Percentiles rank a stretch among this genome's conserved stretches.
Conservation (phyloP, 1,140 invertebrate species). For the Pseudomyrmex flavicornis region DNA sequence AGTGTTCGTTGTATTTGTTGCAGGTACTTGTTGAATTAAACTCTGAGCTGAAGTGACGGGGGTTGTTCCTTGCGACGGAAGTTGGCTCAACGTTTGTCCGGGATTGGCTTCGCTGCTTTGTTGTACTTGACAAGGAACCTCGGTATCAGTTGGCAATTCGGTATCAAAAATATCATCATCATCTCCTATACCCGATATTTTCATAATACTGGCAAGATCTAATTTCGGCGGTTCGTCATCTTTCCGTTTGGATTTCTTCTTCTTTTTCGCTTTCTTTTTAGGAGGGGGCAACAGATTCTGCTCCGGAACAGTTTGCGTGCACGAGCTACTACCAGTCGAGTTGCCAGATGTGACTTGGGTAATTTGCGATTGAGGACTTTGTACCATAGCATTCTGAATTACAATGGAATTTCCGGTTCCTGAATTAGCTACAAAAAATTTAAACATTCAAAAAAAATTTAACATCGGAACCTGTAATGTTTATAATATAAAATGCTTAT, state of each 20-base stretch:
- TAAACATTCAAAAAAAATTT: slow-evolving; percentile 8
- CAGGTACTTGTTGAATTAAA: slow-evolving; percentile 74
- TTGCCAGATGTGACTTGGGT: slow-evolving; percentile 78
- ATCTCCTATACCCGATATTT: slow-evolving; percentile 86
- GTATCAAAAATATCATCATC: slow-evolving; percentile 85
- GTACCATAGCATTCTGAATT: slow-evolving; percentile 84
- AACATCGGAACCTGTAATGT: neutral
- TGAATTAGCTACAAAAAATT: slow-evolving; percentile 77
- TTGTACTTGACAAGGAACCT: slow-evolving; percentile 69
- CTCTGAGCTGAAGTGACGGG: slow-evolving; percentile 72
- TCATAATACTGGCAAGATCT: slow-evolving; percentile 86
- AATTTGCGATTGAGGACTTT: slow-evolving; percentile 82
- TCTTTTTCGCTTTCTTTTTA: slow-evolving; percentile 84
- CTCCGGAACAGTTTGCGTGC: slow-evolving; percentile 78
- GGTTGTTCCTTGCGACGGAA: slow-evolving; percentile 68
- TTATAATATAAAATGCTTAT: too few species aligned
- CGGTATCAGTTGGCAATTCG: slow-evolving; percentile 78
- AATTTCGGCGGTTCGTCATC: slow-evolving; percentile 85
- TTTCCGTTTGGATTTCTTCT: slow-evolving; percentile 86
- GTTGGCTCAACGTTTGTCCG: slow-evolving; percentile 65
- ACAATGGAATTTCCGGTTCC: slow-evolving; percentile 81
- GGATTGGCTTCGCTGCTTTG: slow-evolving; percentile 69
- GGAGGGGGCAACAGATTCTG: slow-evolving; percentile 83
- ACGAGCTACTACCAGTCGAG: slow-evolving; percentile 73
- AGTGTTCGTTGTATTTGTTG: slow-evolving; percentile 75